Evolutionary conservation across 1,140 invertebrate genomes (phyloP).

Genomic region (Odontomachus brunneus): DNA sequence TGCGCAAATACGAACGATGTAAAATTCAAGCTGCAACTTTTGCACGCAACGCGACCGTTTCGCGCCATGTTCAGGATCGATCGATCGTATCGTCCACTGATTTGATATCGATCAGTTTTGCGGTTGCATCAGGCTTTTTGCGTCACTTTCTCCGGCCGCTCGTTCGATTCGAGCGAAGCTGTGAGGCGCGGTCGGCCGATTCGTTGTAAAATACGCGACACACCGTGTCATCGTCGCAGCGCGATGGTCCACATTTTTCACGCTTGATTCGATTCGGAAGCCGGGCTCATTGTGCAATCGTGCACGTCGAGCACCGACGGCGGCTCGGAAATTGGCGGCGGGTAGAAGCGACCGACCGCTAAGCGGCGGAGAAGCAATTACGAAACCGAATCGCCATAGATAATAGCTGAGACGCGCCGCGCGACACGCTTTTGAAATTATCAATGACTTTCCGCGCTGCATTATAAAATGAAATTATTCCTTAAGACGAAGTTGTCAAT

Average conservation of each 20-base stretch:
- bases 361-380: conserved; percentile 24
- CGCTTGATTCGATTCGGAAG: conserved; percentile 26
- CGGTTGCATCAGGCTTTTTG: conserved; percentile 31
- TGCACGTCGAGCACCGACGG: conserved; percentile 24
- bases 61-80: not conserved
- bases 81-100: not conserved
- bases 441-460: not conserved
- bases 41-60: not conserved
- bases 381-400: conserved; percentile 15
- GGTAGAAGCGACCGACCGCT: not conserved
- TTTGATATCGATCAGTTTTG: conserved; percentile 10
- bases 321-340: conserved; percentile 11
- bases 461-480: too few relatives aligned
- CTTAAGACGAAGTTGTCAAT: too few relatives aligned
- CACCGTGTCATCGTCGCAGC: conserved; percentile 28
- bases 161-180: conserved; percentile 10
- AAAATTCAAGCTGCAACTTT: not conserved
- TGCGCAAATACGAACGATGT: too few relatives aligned
- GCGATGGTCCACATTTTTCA: conserved; percentile 18
- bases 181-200: not conserved
- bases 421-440: conserved; percentile 24
- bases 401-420: not conserved
- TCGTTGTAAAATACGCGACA: conserved; percentile 25
- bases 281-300: conserved; percentile 32
- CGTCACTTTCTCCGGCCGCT: conserved; percentile 22